phyloP scores from a whole-genome alignment of 2,888 invertebrate genomes.

The Epistrophe eligans region DNA sequence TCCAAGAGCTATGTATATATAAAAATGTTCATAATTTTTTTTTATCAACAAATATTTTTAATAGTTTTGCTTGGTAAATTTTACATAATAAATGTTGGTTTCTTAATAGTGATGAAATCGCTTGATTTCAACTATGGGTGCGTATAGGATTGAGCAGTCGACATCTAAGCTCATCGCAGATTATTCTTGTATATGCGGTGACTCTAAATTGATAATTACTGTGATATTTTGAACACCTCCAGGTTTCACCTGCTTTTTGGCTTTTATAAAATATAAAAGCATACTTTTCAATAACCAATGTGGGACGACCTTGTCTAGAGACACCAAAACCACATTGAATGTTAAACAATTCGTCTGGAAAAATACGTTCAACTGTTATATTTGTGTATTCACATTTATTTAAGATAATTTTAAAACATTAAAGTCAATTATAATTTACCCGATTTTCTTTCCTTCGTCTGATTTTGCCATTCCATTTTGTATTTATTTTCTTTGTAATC shows the following conservation, averaged over 20 bases:
- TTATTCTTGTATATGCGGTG: neutral
- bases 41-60: too few relatives aligned
- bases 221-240: constrained; percentile 2
- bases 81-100: too few relatives aligned
- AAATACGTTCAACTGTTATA: neutral
- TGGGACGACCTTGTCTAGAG: neutral
- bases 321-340: neutral
- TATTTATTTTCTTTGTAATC: too few relatives aligned
- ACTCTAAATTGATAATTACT: neutral
- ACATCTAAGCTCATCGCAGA: neutral
- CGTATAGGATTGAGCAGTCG: neutral
- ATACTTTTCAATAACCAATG: neutral
- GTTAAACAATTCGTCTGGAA: neutral
- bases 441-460: too few relatives aligned
- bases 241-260: neutral
- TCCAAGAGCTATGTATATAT: too few relatives aligned
- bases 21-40: too few relatives aligned
- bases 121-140: neutral
- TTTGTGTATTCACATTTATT: neutral
- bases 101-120: too few relatives aligned
- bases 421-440: too few relatives aligned
- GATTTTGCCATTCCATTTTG: too few relatives aligned
- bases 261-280: neutral
- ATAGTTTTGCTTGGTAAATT: too few relatives aligned
- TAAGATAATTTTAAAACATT: too few relatives aligned